Percentiles rank a stretch among this genome's conserved stretches.
Conservation (phyloP, 2,797 vertebrate genomes). For the Gorsachius magnificus region DNA sequence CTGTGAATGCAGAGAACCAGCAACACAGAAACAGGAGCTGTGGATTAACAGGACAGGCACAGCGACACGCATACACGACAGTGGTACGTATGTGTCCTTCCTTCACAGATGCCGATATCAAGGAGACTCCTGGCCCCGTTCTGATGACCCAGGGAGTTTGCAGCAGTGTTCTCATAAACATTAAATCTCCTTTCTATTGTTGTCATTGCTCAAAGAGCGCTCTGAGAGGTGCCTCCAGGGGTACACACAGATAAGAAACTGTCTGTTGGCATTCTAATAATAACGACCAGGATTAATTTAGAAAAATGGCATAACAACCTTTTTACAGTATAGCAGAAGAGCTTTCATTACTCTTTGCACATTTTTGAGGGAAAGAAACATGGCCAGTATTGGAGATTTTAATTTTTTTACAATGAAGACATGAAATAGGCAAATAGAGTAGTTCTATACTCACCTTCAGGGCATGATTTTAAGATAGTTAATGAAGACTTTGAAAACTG, state of each 20-base stretch:
- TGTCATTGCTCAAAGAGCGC: not conserved
- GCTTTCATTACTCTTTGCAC: not conserved
- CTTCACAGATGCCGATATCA: not conserved
- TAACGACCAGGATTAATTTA: not conserved
- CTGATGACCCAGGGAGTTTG: not conserved
- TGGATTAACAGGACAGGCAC: not conserved
- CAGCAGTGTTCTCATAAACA: not conserved
- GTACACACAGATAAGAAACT: not conserved
- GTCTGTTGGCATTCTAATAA: not conserved
- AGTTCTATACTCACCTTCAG: not conserved
- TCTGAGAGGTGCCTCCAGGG: not conserved
- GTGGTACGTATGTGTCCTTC: not conserved
- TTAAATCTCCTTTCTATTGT: not conserved
- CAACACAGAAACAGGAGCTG: constrained; percentile 1
- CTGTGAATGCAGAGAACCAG: constrained; percentile 42
- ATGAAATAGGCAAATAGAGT: fast-evolving
- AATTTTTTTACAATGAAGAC: not conserved
- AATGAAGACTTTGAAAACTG: not conserved
- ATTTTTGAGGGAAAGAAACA: not conserved
- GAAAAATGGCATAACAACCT: not conserved
- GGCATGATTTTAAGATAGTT: not conserved
- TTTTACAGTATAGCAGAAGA: not conserved
- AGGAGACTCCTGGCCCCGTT: not conserved
- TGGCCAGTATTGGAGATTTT: not conserved
- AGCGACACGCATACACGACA: fast-evolving